These are phyloP conservation scores for Sitobion miscanthi DNA, from an alignment of 1,140 invertebrate species.

Conservation along the genomic window DNA sequence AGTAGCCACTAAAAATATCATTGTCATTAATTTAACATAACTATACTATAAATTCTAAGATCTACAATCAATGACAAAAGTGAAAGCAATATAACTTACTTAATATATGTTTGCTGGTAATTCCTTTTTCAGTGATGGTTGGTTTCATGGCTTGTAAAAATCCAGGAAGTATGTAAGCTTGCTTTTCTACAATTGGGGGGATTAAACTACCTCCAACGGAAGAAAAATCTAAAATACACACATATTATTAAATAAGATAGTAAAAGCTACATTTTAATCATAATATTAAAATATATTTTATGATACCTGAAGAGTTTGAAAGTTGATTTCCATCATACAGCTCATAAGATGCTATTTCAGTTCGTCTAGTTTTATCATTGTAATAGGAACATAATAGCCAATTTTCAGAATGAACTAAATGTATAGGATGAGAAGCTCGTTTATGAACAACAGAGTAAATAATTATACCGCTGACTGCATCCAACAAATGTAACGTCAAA, in stretches of 20 bases:
- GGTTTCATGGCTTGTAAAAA: slow-evolving; percentile 78
- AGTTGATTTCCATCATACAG: slow-evolving; percentile 92
- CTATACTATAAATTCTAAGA: not conserved
- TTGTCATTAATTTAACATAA: not conserved
- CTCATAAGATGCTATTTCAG: slow-evolving; percentile 91
- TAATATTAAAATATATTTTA: not conserved
- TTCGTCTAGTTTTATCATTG: slow-evolving; percentile 90
- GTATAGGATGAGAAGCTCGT: slow-evolving; percentile 79
- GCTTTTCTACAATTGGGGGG: slow-evolving; percentile 82
- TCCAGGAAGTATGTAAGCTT: slow-evolving; percentile 87
- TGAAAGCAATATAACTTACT: slow-evolving; percentile 65
- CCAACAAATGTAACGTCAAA: slow-evolving; percentile 84
- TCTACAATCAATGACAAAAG: not conserved
- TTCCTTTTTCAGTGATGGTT: slow-evolving; percentile 90
- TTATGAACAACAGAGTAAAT: slow-evolving; percentile 79
- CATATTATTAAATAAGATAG: not conserved
- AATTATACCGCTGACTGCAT: slow-evolving; percentile 85
- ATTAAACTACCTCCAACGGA: slow-evolving; percentile 74
- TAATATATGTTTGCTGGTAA: slow-evolving; percentile 93
- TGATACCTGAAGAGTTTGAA: slow-evolving; percentile 75
- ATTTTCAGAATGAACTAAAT: slow-evolving; percentile 95
- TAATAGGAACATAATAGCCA: slow-evolving; percentile 95
- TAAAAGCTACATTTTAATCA: not conserved
- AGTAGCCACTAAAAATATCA: slow-evolving; percentile 73
- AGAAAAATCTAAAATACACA: slow-evolving; percentile 74